Base-by-base conservation (phyloP, 1,140 invertebrate species). In the Nasonia longicornis region DNA sequence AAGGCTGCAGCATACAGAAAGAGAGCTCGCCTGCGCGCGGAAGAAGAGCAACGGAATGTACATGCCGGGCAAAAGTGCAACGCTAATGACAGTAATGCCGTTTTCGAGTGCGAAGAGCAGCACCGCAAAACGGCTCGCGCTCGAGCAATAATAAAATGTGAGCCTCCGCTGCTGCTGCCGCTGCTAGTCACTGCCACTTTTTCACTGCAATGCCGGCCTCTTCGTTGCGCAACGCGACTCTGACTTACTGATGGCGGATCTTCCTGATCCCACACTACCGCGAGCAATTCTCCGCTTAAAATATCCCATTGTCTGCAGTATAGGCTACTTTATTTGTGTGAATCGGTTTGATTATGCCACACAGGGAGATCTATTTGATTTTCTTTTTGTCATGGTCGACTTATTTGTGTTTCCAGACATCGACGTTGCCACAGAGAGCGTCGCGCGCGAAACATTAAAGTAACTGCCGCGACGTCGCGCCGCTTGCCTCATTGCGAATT, bases 111-210 rank as follows among this genome's bases (percentile, higher is more conserved):
- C 66, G 35, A 76, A 38, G 16, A 77, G 35, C 66, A 52, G 48
- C 64, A 73, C 80, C 79, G 66, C 84, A 86, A 86, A 86, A 86
- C 83, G 82, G 82, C 82, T 82, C 75, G 80, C 16, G 77, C 38
- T 42, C 79, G 83, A 70, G 79, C 84, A 86, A 88, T 87, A 89
- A 89, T 89, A 88, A 90, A 89, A 88, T 87, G 82, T 84, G 83
- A 86, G 85, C 83, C 84, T 31, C 48, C 29, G 29, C 26, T 26
- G 64, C 64, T 12, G 26, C 64, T 22, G 29, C 26, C 10, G 64
- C 64, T 12, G 26, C 64, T 8, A 29, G 64, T n/a, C 11, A 74
- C 75, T 12, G 38, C n/a, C 22, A 29, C 26, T 26, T 48, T 42
- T 45, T 64, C 10, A 58, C 45, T 3, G 69, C 66, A 67, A 63